Evolutionary conservation across 2,113 vertebrate species (phyloP).

Genomic region (Tenebrosternarchus preto): DNA sequence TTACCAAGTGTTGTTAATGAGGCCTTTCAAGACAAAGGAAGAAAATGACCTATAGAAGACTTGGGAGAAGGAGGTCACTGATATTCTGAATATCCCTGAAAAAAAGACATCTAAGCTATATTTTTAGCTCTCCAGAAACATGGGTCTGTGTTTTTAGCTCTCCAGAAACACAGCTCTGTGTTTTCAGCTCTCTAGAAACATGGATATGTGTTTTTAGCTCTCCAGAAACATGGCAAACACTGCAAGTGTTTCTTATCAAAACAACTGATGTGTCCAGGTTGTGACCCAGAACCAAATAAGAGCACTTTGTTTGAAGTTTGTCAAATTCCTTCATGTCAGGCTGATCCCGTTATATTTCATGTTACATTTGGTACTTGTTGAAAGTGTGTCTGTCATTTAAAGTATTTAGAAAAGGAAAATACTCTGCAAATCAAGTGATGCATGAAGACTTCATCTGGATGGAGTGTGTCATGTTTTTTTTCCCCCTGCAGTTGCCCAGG

Average conservation of each 20-base stretch:
- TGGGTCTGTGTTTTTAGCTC: no score
- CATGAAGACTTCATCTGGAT: background rate
- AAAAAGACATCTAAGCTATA: background rate
- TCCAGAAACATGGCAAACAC: slow-evolving; percentile 29
- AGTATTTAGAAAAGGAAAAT: background rate
- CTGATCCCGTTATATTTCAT: background rate
- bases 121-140: slow-evolving; percentile 36
- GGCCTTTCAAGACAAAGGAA: background rate
- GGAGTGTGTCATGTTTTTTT: background rate
- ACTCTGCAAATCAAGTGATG: background rate
- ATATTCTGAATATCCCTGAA: slow-evolving; percentile 18
- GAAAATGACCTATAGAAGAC: background rate
- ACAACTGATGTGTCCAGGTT: slow-evolving; percentile 47
- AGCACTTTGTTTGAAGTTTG: background rate
- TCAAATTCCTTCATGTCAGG: background rate
- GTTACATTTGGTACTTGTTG: background rate
- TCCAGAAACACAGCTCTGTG: slow-evolving; percentile 32
- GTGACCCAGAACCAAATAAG: slow-evolving; percentile 21
- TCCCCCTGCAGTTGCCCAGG: background rate
- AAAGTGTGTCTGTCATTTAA: no score
- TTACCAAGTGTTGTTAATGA: background rate
- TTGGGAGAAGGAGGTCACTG: background rate
- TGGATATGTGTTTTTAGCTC: no score
- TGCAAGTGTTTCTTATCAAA: slow-evolving; percentile 45
- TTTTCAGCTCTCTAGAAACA: slow-evolving; percentile 35